These are phyloP conservation scores for Anoplolepis gracilipes DNA, from an alignment of 1,140 invertebrate species.

Conservation along the genomic window DNA sequence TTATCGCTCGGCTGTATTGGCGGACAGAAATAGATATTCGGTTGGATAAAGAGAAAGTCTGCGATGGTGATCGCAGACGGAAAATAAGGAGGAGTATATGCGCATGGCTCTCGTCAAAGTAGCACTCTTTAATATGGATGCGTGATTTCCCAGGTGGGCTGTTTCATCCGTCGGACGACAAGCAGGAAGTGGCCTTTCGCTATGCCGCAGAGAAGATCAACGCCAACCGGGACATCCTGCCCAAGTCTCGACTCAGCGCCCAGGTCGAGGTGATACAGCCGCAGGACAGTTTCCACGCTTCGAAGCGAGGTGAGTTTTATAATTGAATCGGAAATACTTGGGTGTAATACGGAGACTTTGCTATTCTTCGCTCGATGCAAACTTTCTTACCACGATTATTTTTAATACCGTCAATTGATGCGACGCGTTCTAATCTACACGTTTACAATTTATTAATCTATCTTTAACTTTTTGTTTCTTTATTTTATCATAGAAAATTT, in stretches of 20 bases:
- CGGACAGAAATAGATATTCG: background rate
- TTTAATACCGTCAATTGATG: background rate
- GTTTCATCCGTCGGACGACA: constrained; percentile 94
- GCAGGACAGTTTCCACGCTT: constrained; percentile 96
- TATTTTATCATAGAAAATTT: background rate
- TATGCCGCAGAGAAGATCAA: constrained; percentile 97
- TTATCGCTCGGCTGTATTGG: background rate
- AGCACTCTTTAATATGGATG: constrained; percentile 71
- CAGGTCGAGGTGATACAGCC: constrained; percentile 95
- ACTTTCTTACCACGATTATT: background rate
- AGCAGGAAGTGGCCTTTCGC: constrained; percentile 95
- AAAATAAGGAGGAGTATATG: constrained; percentile 56
- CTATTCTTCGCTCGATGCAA: background rate
- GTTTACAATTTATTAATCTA: background rate
- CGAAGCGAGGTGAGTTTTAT: constrained; percentile 92
- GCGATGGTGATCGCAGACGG: constrained; percentile 6
- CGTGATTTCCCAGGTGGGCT: constrained; percentile 91
- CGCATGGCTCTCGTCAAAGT: constrained; percentile 61
- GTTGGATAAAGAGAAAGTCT: background rate
- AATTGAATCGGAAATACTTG: constrained; percentile 55
- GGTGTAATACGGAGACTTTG: background rate
- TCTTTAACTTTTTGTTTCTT: background rate
- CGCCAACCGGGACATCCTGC: constrained; percentile 92
- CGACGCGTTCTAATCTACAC: background rate
- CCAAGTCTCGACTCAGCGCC: constrained; percentile 92